Evolutionary conservation across 2,797 vertebrate genomes (phyloP).

Genomic region (Sebastes reedi): DNA sequence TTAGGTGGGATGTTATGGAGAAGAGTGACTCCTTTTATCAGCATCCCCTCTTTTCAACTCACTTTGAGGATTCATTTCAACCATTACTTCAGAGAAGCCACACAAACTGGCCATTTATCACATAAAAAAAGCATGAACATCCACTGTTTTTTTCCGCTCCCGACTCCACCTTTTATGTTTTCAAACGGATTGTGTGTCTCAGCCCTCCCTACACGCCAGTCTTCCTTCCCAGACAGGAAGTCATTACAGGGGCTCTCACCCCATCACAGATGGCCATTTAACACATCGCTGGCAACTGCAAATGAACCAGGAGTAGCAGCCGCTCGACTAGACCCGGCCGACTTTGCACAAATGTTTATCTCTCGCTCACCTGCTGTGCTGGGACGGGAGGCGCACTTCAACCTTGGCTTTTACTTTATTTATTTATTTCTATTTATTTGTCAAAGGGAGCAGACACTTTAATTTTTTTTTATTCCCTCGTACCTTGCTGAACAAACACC

Average conservation of each 20-base stretch:
- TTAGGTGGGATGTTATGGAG: not conserved
- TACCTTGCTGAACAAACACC: conserved; percentile 20
- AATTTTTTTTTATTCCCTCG: not conserved
- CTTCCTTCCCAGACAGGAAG: conserved; percentile 73
- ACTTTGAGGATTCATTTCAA: not conserved
- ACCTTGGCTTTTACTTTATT: conserved; percentile 41
- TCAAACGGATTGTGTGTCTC: conserved; percentile 34
- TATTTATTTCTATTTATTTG: conserved; percentile 36
- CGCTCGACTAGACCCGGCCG: conserved; percentile 58
- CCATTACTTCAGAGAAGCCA: not conserved
- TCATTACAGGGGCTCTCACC: conserved; percentile 73
- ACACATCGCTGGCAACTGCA: conserved; percentile 79
- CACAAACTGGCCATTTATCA: not conserved
- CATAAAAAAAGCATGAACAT: not conserved
- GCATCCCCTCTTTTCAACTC: not conserved
- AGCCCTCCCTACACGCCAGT: conserved; percentile 37
- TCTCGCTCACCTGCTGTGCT: conserved; percentile 67
- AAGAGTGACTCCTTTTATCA: not conserved
- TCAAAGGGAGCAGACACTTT: conserved; percentile 6
- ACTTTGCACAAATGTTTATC: conserved; percentile 74
- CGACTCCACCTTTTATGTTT: conserved; percentile 31
- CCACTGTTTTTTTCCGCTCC: conserved; percentile 14
- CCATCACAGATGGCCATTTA: conserved; percentile 81
- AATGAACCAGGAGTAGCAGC: conserved; percentile 74
- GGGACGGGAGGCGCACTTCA: conserved; percentile 45